phyloP scores from a whole-genome alignment of 2,113 vertebrate genomes.

The Lagopus muta region DNA sequence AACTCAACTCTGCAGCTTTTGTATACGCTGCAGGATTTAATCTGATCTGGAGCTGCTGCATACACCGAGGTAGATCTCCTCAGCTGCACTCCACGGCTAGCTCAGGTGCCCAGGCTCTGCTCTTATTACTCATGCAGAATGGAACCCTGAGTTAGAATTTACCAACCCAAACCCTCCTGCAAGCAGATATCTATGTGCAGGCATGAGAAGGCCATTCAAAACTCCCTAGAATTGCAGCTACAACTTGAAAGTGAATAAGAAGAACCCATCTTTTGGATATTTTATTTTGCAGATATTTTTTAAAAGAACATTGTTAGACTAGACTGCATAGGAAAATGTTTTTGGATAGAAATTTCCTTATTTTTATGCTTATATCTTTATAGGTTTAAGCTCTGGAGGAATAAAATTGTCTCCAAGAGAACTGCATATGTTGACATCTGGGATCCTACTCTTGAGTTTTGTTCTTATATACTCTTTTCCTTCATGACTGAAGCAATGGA shows the following conservation, averaged over 20 bases:
- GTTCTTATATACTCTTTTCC: not conserved
- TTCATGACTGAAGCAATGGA: conserved; percentile 6
- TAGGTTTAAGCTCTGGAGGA: conserved; percentile 76
- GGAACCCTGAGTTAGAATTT: not conserved
- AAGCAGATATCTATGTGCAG: not conserved
- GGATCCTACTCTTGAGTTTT: conserved; percentile 25
- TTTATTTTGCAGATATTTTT: not conserved
- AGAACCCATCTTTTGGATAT: not conserved
- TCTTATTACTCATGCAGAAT: not conserved
- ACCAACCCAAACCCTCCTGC: not conserved
- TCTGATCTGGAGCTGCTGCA: not conserved
- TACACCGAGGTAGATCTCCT: not conserved
- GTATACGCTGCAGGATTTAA: fast-evolving
- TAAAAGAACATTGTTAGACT: not conserved
- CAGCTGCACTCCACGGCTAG: not conserved
- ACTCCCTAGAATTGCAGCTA: fast-evolving
- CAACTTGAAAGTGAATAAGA: not conserved
- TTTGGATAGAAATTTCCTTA: not conserved
- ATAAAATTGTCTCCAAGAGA: not conserved
- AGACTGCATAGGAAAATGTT: not conserved
- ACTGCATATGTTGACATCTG: not conserved
- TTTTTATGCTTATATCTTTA: not conserved
- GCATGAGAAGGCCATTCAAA: not conserved
- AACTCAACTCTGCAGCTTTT: not conserved
- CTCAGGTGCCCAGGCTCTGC: not conserved